phyloP scores from a whole-genome alignment of 2,888 invertebrate species.

The Zygaena filipendulae region DNA sequence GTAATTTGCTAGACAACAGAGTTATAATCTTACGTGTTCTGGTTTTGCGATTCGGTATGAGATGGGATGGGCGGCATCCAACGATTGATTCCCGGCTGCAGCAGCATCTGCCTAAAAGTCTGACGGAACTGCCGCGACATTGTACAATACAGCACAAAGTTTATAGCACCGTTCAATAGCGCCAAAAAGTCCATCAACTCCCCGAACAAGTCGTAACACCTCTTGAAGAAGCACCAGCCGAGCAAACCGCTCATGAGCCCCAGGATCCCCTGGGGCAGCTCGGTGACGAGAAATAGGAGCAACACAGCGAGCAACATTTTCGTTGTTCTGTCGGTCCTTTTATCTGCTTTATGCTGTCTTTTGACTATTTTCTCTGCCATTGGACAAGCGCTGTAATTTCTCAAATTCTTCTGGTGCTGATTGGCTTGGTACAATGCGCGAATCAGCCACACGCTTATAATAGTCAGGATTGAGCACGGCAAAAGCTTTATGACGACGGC shows the following conservation, averaged over 20 bases:
- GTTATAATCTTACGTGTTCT: constrained; percentile 72
- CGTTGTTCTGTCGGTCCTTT: constrained; percentile 87
- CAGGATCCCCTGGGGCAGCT: constrained; percentile 85
- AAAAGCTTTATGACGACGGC: constrained; percentile 82
- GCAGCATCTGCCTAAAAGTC: constrained; percentile 78
- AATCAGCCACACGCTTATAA: constrained; percentile 77
- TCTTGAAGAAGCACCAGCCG: constrained; percentile 77
- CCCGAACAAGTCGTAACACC: constrained; percentile 84
- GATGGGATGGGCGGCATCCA: constrained; percentile 69
- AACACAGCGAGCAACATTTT: constrained; percentile 90
- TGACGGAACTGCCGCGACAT: constrained; percentile 94
- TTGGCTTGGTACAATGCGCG: constrained; percentile 80
- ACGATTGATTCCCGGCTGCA: constrained; percentile 70
- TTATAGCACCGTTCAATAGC: constrained; percentile 90
- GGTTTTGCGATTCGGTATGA: constrained; percentile 72
- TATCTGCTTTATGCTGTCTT: constrained; percentile 71
- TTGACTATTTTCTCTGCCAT: constrained; percentile 53
- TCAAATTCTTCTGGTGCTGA: constrained; percentile 75
- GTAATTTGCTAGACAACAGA: constrained; percentile 1
- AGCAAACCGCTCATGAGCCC: constrained; percentile 77
- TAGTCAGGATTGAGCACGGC: constrained; percentile 81
- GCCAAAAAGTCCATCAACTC: constrained; percentile 93
- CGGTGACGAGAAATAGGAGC: constrained; percentile 86
- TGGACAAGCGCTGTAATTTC: constrained; percentile 71
- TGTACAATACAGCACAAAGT: constrained; percentile 92